Evolutionary conservation across 1,140 invertebrate genomes (phyloP).

Genomic region (Drosophila truncata): DNA sequence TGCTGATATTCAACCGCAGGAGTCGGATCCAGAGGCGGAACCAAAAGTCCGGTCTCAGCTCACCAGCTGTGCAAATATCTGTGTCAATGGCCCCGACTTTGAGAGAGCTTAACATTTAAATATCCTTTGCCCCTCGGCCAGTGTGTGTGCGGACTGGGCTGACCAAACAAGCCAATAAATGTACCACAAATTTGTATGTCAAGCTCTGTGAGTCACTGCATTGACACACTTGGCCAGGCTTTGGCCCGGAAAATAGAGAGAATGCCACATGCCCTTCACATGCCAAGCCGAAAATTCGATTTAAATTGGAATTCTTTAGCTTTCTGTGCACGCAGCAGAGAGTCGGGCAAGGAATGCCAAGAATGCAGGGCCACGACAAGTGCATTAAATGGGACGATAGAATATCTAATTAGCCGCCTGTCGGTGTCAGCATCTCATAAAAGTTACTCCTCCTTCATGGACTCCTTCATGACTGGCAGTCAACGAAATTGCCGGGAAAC

Average conservation of each 20-base stretch:
- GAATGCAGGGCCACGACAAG: constrained; percentile 34
- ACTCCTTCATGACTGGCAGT: constrained; percentile 64
- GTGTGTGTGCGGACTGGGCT: constrained; percentile 26
- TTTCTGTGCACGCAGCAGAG: constrained; percentile 10
- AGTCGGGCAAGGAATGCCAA: constrained; percentile 8
- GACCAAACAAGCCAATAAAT: constrained; percentile 83
- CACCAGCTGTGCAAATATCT: constrained; percentile 75
- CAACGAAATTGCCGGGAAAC: constrained; percentile 62
- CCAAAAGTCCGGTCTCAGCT: constrained; percentile 43
- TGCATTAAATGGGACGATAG: constrained; percentile 44
- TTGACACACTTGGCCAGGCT: constrained; percentile 72
- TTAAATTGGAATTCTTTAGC: constrained; percentile 80
- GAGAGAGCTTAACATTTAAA: constrained; percentile 65
- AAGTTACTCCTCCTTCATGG: constrained; percentile 45
- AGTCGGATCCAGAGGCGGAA: constrained; percentile 18
- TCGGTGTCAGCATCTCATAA: constrained; percentile 66
- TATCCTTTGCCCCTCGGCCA: constrained; percentile 20
- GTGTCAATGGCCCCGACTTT: constrained; percentile 71
- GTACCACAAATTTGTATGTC: constrained; percentile 82
- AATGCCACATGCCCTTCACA: constrained; percentile 69
- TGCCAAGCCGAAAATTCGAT: constrained; percentile 76
- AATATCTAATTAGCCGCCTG: constrained; percentile 74
- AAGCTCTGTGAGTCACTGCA: constrained; percentile 70
- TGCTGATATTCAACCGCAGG: constrained; percentile 12
- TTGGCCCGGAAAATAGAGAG: constrained; percentile 50